Conservation (phyloP, 2,797 vertebrate species). For the Triplophysa bombifrons region DNA sequence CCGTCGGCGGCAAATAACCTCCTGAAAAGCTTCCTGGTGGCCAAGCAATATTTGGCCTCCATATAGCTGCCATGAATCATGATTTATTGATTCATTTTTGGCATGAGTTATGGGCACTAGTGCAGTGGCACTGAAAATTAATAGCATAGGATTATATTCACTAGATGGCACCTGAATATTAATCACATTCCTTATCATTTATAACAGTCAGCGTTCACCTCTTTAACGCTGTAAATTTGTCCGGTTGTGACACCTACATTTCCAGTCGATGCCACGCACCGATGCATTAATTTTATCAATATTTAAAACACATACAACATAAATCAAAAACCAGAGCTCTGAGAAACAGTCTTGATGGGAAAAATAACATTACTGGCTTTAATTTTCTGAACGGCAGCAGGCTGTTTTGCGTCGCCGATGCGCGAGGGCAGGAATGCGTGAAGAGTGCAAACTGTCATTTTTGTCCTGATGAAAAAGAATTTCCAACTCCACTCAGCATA, state of each 20-base stretch:
- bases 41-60: constrained; percentile 28
- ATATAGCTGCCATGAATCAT: constrained; percentile 42
- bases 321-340: constrained; percentile 16
- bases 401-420: constrained; percentile 17
- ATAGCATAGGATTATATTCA: constrained; percentile 40
- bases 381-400: constrained; percentile 16
- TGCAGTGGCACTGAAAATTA: constrained; percentile 33
- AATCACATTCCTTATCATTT: constrained; percentile 41
- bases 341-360: neutral
- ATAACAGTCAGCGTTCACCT: constrained; percentile 31
- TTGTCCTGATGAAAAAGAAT: constrained; percentile 38
- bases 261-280: constrained; percentile 11
- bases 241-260: constrained; percentile 13
- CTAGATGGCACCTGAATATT: constrained; percentile 41
- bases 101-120: constrained; percentile 34
- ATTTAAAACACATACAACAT: constrained; percentile 35
- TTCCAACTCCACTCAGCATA: constrained; percentile 42
- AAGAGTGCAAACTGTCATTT: constrained; percentile 47
- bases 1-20: constrained; percentile 30
- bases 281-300: constrained; percentile 35
- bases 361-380: constrained; percentile 49
- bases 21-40: constrained; percentile 41
- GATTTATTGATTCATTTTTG: constrained; percentile 49
- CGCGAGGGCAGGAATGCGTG: constrained; percentile 20
- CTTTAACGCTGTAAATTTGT: constrained; percentile 35